These are phyloP conservation scores for Sinella curviseta DNA, from an alignment of 1,140 invertebrate species.

Conservation along the genomic window DNA sequence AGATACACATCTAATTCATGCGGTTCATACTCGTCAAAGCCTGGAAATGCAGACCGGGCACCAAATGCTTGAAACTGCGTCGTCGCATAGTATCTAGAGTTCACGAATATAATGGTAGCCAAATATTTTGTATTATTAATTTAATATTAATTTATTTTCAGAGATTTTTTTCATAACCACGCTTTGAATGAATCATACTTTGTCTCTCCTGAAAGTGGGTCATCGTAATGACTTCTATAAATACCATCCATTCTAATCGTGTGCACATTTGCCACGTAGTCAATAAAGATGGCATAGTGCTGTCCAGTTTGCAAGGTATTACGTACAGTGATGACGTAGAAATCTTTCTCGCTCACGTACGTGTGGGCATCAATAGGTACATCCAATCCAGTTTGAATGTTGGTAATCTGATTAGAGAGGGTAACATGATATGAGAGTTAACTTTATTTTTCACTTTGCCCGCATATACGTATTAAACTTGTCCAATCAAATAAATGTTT, in stretches of 20 bases:
- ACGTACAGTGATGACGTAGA: conserved; percentile 18
- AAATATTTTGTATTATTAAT: background rate
- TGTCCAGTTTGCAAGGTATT: background rate
- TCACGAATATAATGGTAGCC: too few relatives aligned
- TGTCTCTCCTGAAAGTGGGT: background rate
- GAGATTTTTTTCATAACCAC: background rate
- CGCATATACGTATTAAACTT: background rate
- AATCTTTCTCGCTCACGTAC: conserved; percentile 30
- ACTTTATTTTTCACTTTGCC: too few relatives aligned
- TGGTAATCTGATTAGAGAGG: conserved; percentile 12
- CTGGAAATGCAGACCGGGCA: conserved; percentile 63
- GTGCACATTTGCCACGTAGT: conserved; percentile 3
- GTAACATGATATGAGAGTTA: too few relatives aligned
- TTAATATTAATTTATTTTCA: background rate
- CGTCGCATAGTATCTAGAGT: background rate
- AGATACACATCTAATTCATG: too few relatives aligned
- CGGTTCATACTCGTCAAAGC: conserved; percentile 65
- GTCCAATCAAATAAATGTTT: background rate
- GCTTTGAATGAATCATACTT: background rate
- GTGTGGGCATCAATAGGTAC: background rate
- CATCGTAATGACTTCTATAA: conserved; percentile 21
- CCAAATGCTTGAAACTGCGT: conserved; percentile 27
- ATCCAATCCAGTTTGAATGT: background rate
- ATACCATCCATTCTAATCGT: background rate
- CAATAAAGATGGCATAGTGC: conserved; percentile 14